Percentiles rank a stretch among this genome's conserved stretches.
These are phyloP conservation scores for Hofmannophila pseudospretella DNA, from an alignment of 2,888 invertebrate genomes.

Conservation along the genomic window DNA sequence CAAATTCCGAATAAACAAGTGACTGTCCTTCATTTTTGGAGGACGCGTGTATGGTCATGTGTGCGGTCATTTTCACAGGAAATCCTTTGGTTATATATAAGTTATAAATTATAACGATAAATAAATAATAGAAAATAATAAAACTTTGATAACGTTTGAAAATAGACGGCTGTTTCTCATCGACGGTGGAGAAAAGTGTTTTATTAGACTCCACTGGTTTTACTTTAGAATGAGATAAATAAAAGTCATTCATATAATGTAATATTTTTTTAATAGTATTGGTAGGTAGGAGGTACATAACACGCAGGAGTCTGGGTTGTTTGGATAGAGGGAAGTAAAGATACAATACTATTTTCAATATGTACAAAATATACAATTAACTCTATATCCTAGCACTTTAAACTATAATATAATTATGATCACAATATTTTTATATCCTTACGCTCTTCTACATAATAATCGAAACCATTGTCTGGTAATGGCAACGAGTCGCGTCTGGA, in stretches of 20 bases:
- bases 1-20: too few relatives aligned
- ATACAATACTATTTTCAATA: conserved; percentile 79
- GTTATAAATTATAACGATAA: too few relatives aligned
- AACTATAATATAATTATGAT: conserved; percentile 76
- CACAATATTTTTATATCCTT: conserved; percentile 76
- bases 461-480: conserved; percentile 39
- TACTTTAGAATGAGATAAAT: conserved; percentile 3
- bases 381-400: conserved; percentile 66
- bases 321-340: conserved; percentile 76
- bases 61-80: too few relatives aligned
- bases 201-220: too few relatives aligned
- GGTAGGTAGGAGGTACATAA: conserved; percentile 80
- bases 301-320: conserved; percentile 77
- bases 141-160: too few relatives aligned
- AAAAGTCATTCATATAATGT: conserved; percentile 34
- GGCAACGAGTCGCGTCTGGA: conserved; percentile 36
- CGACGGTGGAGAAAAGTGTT: too few relatives aligned
- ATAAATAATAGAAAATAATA: too few relatives aligned
- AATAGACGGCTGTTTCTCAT: too few relatives aligned
- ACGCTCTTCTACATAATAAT: conserved; percentile 57
- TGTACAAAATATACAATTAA: conserved; percentile 78
- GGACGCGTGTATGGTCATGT: too few relatives aligned
- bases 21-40: too few relatives aligned
- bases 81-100: too few relatives aligned
- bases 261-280: conserved; percentile 79